These are phyloP conservation scores for Chromis chromis DNA, from an alignment of 2,797 vertebrate genomes.

Conservation along the genomic window DNA sequence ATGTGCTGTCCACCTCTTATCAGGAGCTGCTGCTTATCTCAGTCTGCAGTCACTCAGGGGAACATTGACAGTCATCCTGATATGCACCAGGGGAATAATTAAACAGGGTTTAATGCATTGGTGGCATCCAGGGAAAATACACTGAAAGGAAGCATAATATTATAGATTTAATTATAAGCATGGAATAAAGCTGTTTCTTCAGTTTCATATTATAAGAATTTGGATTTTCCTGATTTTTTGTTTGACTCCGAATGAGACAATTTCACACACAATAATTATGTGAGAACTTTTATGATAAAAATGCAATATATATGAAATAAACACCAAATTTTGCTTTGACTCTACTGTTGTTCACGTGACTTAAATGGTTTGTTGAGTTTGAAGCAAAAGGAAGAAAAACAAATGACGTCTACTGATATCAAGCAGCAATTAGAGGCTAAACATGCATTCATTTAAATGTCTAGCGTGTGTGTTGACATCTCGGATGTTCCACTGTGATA, in stretches of 20 bases:
- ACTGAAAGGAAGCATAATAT: too few relatives aligned
- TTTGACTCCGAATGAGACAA: too few relatives aligned
- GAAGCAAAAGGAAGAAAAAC: not conserved
- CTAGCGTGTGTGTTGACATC: not conserved
- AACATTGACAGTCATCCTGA: not conserved
- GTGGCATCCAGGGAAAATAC: too few relatives aligned
- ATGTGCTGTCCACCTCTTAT: conserved; percentile 49
- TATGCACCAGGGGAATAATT: too few relatives aligned
- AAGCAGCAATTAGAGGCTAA: not conserved
- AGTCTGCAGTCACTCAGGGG: conserved; percentile 45
- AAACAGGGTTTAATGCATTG: too few relatives aligned
- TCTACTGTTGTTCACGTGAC: not conserved
- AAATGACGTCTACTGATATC: too few relatives aligned
- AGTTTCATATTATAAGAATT: not conserved
- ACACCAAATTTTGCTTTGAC: not conserved
- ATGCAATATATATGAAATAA: not conserved
- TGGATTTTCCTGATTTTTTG: not conserved
- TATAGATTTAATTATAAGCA: too few relatives aligned
- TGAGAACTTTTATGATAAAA: too few relatives aligned
- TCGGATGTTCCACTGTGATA: not conserved
- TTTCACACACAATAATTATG: too few relatives aligned
- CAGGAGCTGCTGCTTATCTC: conserved; percentile 61
- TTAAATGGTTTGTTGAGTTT: conserved; percentile 7
- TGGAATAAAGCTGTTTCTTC: not conserved
- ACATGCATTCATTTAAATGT: not conserved